phyloP scores from a whole-genome alignment of 2,113 vertebrate genomes.

The Peromyscus californicus region DNA sequence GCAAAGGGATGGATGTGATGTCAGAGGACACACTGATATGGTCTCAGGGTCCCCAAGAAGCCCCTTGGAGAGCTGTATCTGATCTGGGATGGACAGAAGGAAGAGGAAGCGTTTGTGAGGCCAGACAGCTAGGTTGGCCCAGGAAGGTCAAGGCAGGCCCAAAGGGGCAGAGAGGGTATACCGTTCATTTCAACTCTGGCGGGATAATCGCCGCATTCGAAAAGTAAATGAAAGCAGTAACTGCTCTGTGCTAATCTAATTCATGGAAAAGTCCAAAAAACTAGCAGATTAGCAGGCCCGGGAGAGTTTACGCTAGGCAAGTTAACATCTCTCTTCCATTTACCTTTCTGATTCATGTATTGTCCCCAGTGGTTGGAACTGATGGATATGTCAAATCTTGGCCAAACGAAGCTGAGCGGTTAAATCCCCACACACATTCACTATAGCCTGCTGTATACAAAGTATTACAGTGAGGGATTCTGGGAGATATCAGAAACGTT shows the following conservation, averaged over 20 bases:
- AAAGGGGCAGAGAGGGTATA: neutral
- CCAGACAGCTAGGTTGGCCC: neutral
- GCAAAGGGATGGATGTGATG: too few relatives aligned
- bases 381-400: neutral
- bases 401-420: neutral
- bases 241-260: neutral
- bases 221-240: neutral
- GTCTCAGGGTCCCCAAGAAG: neutral
- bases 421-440: neutral
- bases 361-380: neutral
- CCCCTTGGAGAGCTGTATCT: neutral
- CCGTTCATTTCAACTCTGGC: neutral
- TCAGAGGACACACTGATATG: neutral
- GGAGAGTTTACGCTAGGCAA: neutral
- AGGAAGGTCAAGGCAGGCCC: neutral
- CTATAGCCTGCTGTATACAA: neutral
- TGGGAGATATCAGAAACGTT: neutral
- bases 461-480: neutral
- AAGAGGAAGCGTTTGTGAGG: neutral
- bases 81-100: neutral
- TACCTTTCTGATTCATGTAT: neutral
- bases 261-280: neutral
- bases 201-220: neutral
- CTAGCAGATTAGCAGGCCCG: neutral
- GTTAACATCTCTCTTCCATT: neutral